Evolutionary conservation across 64 coral and sea anemone genomes (phyloP).

Genomic region (Montipora foliosa): DNA sequence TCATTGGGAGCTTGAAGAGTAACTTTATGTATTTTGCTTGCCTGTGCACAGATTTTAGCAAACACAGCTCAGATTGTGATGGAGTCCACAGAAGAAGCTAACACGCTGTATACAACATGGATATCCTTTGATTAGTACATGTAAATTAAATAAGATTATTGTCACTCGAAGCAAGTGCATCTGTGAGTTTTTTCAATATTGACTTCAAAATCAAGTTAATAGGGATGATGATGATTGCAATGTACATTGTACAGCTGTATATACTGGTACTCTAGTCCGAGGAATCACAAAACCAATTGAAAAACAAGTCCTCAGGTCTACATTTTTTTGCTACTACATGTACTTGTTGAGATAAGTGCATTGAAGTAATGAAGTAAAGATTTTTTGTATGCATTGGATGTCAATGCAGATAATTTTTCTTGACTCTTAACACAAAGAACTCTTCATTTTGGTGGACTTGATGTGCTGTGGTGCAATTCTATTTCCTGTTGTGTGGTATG

Average conservation of each 20-base stretch:
- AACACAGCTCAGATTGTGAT: conserved; percentile 99
- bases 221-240: no score
- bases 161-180: not conserved
- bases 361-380: no score
- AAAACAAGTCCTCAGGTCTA: no score
- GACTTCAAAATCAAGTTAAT: no score
- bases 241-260: no score
- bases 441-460: conserved; percentile 93
- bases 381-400: not conserved
- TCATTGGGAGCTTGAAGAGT: no score
- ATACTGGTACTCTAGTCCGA: no score
- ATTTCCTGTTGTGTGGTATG: conserved; percentile 97
- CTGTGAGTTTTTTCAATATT: not conserved
- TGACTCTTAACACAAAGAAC: conserved; percentile 89
- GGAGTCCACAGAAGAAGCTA: conserved; percentile 97
- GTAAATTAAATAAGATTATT: not conserved
- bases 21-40: not conserved
- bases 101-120: conserved; percentile 92
- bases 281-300: no score
- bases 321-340: no score
- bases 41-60: conserved; percentile 82
- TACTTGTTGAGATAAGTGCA: no score
- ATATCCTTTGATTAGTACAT: conserved; percentile 83
- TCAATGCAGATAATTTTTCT: conserved; percentile 22
- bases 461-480: conserved; percentile 97